phyloP scores from a whole-genome alignment of 23 tunicate species.

The Trididemnum clinides region DNA sequence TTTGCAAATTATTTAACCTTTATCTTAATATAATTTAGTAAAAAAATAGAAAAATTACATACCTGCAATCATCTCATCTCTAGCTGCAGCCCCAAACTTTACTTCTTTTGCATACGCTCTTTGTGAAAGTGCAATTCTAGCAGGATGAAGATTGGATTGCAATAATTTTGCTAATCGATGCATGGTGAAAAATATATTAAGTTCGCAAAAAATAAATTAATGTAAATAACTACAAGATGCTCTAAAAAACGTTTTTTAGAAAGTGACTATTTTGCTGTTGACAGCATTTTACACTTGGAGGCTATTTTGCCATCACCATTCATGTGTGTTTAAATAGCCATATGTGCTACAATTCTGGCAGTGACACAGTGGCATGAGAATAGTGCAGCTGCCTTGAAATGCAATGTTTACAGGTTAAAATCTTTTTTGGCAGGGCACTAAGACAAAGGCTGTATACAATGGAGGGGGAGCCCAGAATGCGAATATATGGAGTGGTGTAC shows the following conservation, averaged over 20 bases:
- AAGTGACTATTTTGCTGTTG: no score
- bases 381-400: no score
- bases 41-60: background rate
- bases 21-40: no score
- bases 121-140: constrained; percentile 23
- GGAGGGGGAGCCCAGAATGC: background rate
- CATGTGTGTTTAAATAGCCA: no score
- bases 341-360: no score
- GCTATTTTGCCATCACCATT: no score
- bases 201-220: background rate
- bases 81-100: constrained; percentile 70
- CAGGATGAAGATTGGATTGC: constrained; percentile 28
- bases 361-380: no score
- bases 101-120: constrained; percentile 76
- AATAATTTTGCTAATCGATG: constrained; percentile 70
- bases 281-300: no score
- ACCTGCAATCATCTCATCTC: constrained; percentile 94
- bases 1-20: no score
- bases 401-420: no score
- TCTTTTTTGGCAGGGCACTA: no score
- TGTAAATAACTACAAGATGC: background rate
- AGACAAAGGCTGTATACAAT: no score
- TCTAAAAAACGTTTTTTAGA: background rate
- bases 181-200: constrained; percentile 38
- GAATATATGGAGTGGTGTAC: background rate